Base-by-base conservation (phyloP, 2,888 invertebrate species). In the Ptilodon capucinus region DNA sequence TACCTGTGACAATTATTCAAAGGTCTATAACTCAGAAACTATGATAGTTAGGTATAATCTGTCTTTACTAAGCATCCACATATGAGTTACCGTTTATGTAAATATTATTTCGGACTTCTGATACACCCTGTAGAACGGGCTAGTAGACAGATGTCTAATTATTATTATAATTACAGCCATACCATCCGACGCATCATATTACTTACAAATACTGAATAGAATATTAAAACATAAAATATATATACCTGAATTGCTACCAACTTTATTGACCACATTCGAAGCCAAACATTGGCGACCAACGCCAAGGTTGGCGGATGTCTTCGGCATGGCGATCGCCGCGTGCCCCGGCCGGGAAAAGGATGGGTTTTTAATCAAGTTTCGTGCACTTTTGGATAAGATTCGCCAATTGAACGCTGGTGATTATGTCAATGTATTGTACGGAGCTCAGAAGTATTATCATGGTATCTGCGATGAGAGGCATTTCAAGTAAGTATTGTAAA, bases 161-260 rank as follows among this genome's bases (percentile, higher is more conserved):
- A 0, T 13, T 40, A 8, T 36, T n/a, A 38, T 7, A 0, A 2
- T 60, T 60, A 14, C 64, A 64, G 64, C 51, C 11, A 3, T 46
- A 2, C 48, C 46, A n/a, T 34, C 40, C 25, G 44, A 42, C 11
- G 1, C 49, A 2, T 2, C 18, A 0, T 23, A 50, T 0, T 8
- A 60, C 0, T 25, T 63, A 0, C 58, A 54, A 32, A 59, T 64
- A 42, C 36, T 65, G 4, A 59, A 61, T 40, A 42, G 49, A 0
- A 21, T 65, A 14, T 13, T 65, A 0, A 65, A 54, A 56, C 61
- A 70, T 17, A 68, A 67, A 6, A 58, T 81, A 0, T 25, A 62
- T 9, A 47, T 85, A 34, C 69, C 74, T 0, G 55, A 67, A 6
- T 25, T 79, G 0, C n/a, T 81, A 0, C 44, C 66, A 0, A 48